Evolutionary conservation across 1,140 invertebrate species (phyloP).

Genomic region (Drosophila auraria): DNA sequence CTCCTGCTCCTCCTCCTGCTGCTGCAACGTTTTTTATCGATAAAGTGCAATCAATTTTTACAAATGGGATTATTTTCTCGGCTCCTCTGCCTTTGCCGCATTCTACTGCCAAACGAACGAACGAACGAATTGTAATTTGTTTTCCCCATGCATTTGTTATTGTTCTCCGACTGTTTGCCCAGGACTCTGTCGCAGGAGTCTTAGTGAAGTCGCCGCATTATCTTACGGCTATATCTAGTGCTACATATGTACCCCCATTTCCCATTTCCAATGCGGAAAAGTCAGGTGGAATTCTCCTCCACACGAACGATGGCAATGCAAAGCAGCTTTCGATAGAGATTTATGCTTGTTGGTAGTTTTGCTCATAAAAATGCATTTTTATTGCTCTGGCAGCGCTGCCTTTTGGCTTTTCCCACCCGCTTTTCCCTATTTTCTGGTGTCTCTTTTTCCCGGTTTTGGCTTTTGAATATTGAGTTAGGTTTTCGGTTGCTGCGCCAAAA

Average conservation of each 20-base stretch:
- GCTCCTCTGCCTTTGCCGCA: conserved; percentile 5
- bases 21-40: conserved; percentile 72
- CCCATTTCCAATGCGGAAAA: conserved; percentile 12
- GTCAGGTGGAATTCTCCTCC: conserved; percentile 21
- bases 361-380: conserved; percentile 84
- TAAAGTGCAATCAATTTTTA: conserved; percentile 84
- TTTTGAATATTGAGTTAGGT: conserved; percentile 82
- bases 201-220: conserved; percentile 82
- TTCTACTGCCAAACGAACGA: conserved; percentile 22
- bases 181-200: conserved; percentile 54
- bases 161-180: conserved; percentile 56
- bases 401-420: conserved; percentile 46
- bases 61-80: conserved; percentile 81
- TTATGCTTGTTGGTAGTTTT: conserved; percentile 84
- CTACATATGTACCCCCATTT: conserved; percentile 40
- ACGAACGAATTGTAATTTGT: conserved; percentile 80
- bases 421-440: not conserved
- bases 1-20: conserved; percentile 9
- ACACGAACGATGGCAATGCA: conserved; percentile 66
- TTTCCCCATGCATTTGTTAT: conserved; percentile 83
- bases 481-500: conserved; percentile 52
- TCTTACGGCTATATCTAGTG: conserved; percentile 63
- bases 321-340: conserved; percentile 84
- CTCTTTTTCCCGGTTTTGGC: conserved; percentile 37
- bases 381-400: conserved; percentile 71